These are phyloP conservation scores for Mesorhabditis belari DNA, from an alignment of 2,888 invertebrate species.

Conservation along the genomic window DNA sequence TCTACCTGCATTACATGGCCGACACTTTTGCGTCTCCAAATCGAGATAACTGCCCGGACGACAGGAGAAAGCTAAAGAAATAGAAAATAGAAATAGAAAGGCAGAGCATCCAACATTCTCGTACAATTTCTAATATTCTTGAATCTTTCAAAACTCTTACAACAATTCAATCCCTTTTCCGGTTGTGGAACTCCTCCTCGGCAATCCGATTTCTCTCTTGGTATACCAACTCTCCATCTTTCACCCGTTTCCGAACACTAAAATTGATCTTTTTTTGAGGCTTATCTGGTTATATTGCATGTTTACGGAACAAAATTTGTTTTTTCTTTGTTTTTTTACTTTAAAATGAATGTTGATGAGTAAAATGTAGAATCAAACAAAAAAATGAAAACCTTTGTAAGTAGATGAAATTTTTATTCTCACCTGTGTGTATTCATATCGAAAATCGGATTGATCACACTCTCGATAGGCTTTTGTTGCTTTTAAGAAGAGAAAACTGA, in stretches of 20 bases:
- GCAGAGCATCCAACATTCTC: neutral
- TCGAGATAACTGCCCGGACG: constrained; percentile 60
- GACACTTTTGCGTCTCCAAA: constrained; percentile 58
- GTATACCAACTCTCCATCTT: constrained; percentile 61
- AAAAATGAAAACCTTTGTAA: too few relatives aligned
- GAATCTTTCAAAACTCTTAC: constrained; percentile 53
- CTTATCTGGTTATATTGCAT: too few relatives aligned
- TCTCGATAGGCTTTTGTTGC: neutral
- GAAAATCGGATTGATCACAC: neutral
- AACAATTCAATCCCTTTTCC: constrained; percentile 59
- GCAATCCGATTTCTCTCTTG: constrained; percentile 48
- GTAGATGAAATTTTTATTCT: too few relatives aligned
- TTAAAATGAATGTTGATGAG: too few relatives aligned
- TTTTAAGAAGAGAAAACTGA: neutral
- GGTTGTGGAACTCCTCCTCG: constrained; percentile 56
- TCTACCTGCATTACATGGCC: constrained; percentile 55
- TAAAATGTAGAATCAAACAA: too few relatives aligned
- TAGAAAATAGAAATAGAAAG: neutral
- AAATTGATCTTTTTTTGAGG: too few relatives aligned
- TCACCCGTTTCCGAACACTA: neutral
- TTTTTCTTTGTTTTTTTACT: neutral
- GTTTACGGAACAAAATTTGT: too few relatives aligned
- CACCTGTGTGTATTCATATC: neutral
- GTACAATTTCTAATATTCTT: neutral
- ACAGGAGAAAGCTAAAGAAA: constrained; percentile 57